phyloP scores from a whole-genome alignment of 2,113 vertebrate genomes.

The Lagenorhynchus albirostris region DNA sequence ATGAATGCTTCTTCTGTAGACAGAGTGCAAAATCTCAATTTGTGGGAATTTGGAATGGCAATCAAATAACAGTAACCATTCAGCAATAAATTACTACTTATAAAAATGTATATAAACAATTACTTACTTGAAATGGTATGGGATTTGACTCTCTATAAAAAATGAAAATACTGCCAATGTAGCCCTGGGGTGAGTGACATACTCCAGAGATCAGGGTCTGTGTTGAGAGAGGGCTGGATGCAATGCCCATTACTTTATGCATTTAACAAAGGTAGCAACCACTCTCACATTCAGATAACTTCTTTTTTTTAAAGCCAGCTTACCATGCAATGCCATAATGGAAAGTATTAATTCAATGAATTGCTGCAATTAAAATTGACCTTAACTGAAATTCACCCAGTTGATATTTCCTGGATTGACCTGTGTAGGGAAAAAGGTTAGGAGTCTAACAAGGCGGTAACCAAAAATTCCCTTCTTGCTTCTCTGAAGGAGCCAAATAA shows the following conservation, averaged over 20 bases:
- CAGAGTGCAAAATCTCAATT: neutral
- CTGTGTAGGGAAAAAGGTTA: neutral
- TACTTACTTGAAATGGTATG: neutral
- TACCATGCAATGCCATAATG: neutral
- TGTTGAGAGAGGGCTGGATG: neutral
- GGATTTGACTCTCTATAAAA: neutral
- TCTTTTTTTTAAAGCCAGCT: neutral
- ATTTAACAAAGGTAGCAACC: neutral
- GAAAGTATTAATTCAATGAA: constrained; percentile 2
- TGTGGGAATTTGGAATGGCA: neutral
- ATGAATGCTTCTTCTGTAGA: neutral
- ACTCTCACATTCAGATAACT: neutral
- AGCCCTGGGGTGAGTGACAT: neutral
- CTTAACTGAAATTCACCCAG: constrained; percentile 13
- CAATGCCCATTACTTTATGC: neutral
- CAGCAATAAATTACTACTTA: constrained; percentile 18
- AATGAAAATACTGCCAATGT: neutral
- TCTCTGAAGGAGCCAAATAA: neutral
- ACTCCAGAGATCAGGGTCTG: neutral
- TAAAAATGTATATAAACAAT: neutral
- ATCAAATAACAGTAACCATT: neutral
- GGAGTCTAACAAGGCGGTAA: neutral
- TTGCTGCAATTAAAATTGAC: neutral
- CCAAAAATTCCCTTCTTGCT: neutral
- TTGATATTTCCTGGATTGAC: neutral